Percentiles rank a stretch among this genome's conserved stretches.
These are phyloP conservation scores for Pomatorhinus ruficollis DNA, from an alignment of 2,113 vertebrate genomes.

Conservation along the genomic window DNA sequence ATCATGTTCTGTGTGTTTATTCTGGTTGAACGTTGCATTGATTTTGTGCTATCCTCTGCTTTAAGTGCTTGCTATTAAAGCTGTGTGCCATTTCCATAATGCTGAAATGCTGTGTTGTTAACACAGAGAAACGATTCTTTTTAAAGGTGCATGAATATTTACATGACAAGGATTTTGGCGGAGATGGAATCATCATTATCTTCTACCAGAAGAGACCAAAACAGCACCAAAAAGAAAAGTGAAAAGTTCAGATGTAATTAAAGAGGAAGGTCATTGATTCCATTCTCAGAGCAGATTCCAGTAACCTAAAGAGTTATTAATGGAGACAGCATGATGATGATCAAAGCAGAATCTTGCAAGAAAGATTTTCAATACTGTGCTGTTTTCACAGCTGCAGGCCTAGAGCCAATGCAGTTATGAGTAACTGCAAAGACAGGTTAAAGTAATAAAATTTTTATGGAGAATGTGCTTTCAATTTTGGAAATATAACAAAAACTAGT, in stretches of 20 bases:
- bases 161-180: not conserved
- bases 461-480: not conserved
- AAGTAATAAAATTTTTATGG: not conserved
- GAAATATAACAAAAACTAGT: not conserved
- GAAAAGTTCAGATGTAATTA: not conserved
- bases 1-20: not conserved
- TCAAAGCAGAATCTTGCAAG: slow-evolving; percentile 18
- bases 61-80: not conserved
- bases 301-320: not conserved
- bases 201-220: not conserved
- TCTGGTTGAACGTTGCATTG: not conserved
- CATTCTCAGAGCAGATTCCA: not conserved
- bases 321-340: not conserved
- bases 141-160: not conserved
- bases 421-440: not conserved
- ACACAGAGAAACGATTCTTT: not conserved
- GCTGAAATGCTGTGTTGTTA: not conserved
- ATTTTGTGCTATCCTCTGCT: not conserved
- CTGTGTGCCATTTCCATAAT: not conserved
- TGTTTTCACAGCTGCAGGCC: not conserved
- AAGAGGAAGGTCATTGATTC: not conserved
- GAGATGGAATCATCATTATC: not conserved
- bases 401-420: not conserved
- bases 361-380: slow-evolving; percentile 21
- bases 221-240: not conserved